Evolutionary conservation across 1,140 invertebrate genomes (phyloP), one percentile per base, ranked within the genome.

Genomic region (Diuraphis noxia): DNA sequence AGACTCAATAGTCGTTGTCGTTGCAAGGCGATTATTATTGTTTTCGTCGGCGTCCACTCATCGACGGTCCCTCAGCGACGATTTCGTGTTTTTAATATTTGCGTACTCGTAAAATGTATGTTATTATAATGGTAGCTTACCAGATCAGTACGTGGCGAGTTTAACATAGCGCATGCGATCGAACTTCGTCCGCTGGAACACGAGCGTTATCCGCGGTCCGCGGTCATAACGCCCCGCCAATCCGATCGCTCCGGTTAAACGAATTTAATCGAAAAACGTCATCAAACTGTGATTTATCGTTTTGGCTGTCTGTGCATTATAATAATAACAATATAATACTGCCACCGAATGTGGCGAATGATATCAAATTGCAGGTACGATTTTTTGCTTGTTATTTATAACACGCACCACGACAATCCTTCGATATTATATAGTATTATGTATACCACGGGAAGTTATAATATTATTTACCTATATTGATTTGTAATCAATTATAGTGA

Each of bases 221-320:
- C n/a, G 84, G 84, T 85, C 84, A 43, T 8, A 46, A 46, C 30
- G n/a, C 82, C 40, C 82, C 40, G 2, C 40, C n/a, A 34, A 34
- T 46, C 43, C 30, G 30, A 49, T 85, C 84, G 84, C 5, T 46
- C n/a, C 13, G 43, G 30, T 49, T 85, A 85, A 85, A 85, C n/a
- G 84, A 10, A 43, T 85, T 85, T 46, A 85, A 85, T 85, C 84
- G 43, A 46, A 85, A 85, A 49, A 85, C 84, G 43, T 85, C 41
- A 49, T 34, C 43, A 34, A 85, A 49, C 43, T 43, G 84, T 85
- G 84, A 85, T 85, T 85, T 85, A 85, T 85, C 41, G 84, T 46
- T 85, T 46, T 46, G 10, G n/a, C 19, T 43, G 40, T 9, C 23
- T 82, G 38, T 38, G 8, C 23, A 25, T 81, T 25, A 38, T 81